Evolutionary conservation across 2,888 invertebrate species (phyloP).

Genomic region (Leptopterna dolabrata): DNA sequence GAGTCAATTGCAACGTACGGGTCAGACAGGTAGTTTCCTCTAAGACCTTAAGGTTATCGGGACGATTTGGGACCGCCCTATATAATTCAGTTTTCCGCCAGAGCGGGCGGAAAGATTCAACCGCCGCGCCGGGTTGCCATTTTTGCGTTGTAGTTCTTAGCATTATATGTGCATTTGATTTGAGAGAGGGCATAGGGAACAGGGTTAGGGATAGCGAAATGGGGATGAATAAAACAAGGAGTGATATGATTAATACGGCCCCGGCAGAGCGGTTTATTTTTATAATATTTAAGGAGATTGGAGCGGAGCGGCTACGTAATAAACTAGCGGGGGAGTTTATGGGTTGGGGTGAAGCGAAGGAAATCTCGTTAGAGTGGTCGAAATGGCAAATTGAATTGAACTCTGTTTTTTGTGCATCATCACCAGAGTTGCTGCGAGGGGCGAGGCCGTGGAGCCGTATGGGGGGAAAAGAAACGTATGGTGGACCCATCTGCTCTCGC

Average conservation of each 20-base stretch:
- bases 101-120: too few species aligned
- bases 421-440: conserved; percentile 44
- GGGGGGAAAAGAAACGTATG: conserved; percentile 56
- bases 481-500: conserved; percentile 41
- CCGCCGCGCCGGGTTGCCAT: too few species aligned
- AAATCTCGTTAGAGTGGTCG: conserved; percentile 63
- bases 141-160: too few species aligned
- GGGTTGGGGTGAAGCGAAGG: conserved; percentile 50
- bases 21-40: too few species aligned
- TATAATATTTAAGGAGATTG: conserved; percentile 44
- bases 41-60: too few species aligned
- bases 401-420: conserved; percentile 58
- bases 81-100: too few species aligned
- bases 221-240: not conserved
- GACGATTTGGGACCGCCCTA: too few species aligned
- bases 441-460: not conserved
- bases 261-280: conserved; percentile 41
- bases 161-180: not conserved
- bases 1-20: too few species aligned
- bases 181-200: not conserved
- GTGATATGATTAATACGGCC: conserved; percentile 1
- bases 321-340: conserved; percentile 45
- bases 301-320: conserved; percentile 27
- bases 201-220: not conserved
- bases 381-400: conserved; percentile 63